Base-by-base conservation (phyloP, 2,888 invertebrate genomes). In the Leucophora obtusa region DNA sequence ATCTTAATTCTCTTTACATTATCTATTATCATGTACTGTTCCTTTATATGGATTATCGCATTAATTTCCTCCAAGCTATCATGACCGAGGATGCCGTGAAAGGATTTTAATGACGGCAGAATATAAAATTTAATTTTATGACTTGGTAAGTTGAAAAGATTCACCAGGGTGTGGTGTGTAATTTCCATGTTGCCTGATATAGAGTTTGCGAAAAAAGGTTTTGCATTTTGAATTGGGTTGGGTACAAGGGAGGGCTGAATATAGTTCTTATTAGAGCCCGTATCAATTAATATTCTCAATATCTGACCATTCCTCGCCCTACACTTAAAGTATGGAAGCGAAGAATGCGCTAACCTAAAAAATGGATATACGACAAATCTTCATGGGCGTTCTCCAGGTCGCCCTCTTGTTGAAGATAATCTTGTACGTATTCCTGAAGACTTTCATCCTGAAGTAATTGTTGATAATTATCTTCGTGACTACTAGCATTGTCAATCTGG, bases 181-280 rank as follows among this genome's bases (percentile, higher is more conserved):
- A 72, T 72, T 72, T 72, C 43, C 28, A 56, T 63, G 15, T 72
- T 33, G 5, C 47, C 62, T 17, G 47, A 33, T 63, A 72, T 50
- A 33, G 43, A 63, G 15, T 72, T 63, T 5, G 28, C 72, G 15
- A 63, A 56, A 63, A 63, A 72, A 15, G 14, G 14, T 18, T 11
- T 56, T 15, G 59, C 50, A 7, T 51, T 70, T 28, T 10, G 68
- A 53, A 56, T 68, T 43, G 56, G n/a, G 0, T 56, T 53, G 2
- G 35, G 24, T 17, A 56, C 56, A 11, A 68, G n/a, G 14, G 65
- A 68, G 4, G 68, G 43, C 6, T 68, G 54, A 10, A 68, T 68
- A 11, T 68, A 68, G 15, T 56, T 68, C 11, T 68, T 68, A 38
- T 68, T 68, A 15, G 56, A 56, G 15, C 54, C 56, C 1, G 17